These are phyloP conservation scores for Strigamia crassipes DNA, from an alignment of 2,888 invertebrate species.

Conservation along the genomic window DNA sequence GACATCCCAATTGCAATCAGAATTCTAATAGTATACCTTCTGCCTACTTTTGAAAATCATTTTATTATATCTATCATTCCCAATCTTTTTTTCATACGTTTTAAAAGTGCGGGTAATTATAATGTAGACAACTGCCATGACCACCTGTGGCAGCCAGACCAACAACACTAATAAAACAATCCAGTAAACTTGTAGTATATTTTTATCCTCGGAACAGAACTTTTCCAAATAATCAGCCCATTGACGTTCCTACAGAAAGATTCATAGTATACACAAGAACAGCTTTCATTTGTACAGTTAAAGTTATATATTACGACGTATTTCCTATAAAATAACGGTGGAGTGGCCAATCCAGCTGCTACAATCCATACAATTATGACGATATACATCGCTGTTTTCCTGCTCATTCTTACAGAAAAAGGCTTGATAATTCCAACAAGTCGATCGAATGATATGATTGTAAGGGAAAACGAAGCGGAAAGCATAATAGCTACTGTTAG, in stretches of 20 bases:
- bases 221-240: slow-evolving; percentile 21
- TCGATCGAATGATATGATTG: background rate
- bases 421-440: background rate
- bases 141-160: background rate
- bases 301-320: background rate
- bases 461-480: background rate
- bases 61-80: slow-evolving; percentile 10
- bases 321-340: background rate
- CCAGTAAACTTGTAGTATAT: background rate
- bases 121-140: background rate
- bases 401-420: background rate
- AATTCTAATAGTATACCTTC: background rate
- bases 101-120: background rate
- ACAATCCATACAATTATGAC: background rate
- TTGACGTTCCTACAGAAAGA: background rate
- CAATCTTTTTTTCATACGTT: background rate
- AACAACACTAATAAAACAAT: background rate
- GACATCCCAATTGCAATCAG: background rate
- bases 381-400: background rate
- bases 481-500: background rate
- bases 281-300: background rate
- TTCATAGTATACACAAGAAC: background rate
- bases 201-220: background rate
- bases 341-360: background rate
- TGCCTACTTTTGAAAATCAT: background rate